Percentiles rank a stretch among this genome's conserved stretches.
Evolutionary conservation across 1,140 invertebrate species (phyloP).

Genomic region (Metaphire vulgaris): DNA sequence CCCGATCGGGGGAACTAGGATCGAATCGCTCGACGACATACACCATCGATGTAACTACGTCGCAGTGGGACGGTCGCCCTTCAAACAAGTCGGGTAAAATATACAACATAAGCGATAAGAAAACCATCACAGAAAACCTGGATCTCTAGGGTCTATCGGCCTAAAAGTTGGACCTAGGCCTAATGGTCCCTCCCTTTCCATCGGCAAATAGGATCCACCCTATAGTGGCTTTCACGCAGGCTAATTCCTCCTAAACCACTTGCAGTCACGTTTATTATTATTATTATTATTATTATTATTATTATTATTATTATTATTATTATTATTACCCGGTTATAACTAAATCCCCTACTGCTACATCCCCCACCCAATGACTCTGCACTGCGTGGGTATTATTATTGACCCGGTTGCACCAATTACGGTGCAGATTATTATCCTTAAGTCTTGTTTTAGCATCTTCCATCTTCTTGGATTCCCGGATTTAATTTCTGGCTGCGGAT

Average conservation of each 20-base stretch:
- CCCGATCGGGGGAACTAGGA: not conserved
- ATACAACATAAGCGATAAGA: not conserved
- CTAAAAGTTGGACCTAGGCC: too few species aligned
- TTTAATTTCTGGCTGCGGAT: too few species aligned
- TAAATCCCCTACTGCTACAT: not conserved
- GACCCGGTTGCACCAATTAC: not conserved
- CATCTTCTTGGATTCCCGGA: too few species aligned
- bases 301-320: constrained; percentile 4
- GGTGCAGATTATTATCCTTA: not conserved
- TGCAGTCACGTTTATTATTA: not conserved
- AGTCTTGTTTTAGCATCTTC: too few species aligned
- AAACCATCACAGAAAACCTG: too few species aligned
- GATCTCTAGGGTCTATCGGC: too few species aligned
- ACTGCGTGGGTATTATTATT: constrained; percentile 4
- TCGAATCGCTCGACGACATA: not conserved
- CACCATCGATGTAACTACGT: not conserved
- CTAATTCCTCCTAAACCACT: not conserved
- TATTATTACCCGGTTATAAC: not conserved
- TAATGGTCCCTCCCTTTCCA: too few species aligned
- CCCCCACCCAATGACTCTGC: too few species aligned
- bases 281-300: constrained; percentile 4
- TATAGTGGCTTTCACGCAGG: not conserved
- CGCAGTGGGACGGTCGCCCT: not conserved
- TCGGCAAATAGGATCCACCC: not conserved
- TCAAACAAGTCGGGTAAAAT: not conserved